A percentile compares a stretch with the other conserved stretches of the same genome.
phyloP scores from a whole-genome alignment of 2,888 invertebrate species.

The Rhyacophila evoluta region DNA sequence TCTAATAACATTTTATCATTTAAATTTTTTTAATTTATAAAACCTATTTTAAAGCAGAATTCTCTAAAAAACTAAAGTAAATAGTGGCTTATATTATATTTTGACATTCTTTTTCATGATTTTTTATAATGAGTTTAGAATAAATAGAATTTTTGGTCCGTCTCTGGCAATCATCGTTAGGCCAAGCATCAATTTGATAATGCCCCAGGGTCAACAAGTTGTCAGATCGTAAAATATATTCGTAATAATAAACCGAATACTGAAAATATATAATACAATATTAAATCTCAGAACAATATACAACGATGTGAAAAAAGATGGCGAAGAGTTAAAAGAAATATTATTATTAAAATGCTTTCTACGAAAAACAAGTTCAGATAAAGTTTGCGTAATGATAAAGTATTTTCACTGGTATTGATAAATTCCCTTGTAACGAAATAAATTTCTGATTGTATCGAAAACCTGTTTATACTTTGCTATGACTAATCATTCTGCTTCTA shows the following conservation, averaged over 20 bases:
- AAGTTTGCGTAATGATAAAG: background rate
- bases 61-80: too few species aligned
- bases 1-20: too few species aligned
- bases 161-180: background rate
- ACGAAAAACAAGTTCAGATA: background rate
- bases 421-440: too few species aligned
- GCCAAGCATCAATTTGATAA: background rate
- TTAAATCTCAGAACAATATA: background rate
- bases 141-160: background rate
- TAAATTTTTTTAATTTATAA: too few species aligned
- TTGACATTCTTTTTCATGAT: too few species aligned
- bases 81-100: too few species aligned
- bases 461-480: too few species aligned
- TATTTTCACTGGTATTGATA: too few species aligned
- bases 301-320: background rate
- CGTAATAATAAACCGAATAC: constrained; percentile 13
- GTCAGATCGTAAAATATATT: constrained; percentile 3
- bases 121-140: too few species aligned
- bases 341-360: background rate
- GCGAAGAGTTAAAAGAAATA: background rate
- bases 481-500: too few species aligned
- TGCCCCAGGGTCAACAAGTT: constrained; percentile 16
- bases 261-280: constrained; percentile 9
- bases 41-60: too few species aligned
- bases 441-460: too few species aligned